A percentile compares a stretch with the other conserved stretches of the same genome.
phyloP scores from a whole-genome alignment of 1,140 invertebrate species.

The Ostrea denselamellosa region DNA sequence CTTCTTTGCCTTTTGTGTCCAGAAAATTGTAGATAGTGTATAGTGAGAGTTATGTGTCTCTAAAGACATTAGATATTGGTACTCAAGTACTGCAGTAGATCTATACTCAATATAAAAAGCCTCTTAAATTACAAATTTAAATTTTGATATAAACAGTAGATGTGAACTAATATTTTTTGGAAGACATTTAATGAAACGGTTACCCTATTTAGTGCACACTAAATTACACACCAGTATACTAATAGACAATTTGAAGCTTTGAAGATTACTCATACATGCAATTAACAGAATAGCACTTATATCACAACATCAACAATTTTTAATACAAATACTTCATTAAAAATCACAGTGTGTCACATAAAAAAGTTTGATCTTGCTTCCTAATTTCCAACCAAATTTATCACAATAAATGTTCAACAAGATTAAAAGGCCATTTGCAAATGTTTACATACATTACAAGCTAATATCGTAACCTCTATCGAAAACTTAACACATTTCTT shows the following conservation, averaged over 20 bases:
- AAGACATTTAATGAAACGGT: no score
- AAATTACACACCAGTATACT: no score
- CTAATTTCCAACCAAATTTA: constrained; percentile 18
- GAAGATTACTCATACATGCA: no score
- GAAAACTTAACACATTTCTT: background rate
- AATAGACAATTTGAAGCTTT: no score
- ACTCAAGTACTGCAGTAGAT: no score
- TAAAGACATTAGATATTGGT: background rate
- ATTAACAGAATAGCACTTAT: no score
- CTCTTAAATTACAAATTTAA: no score
- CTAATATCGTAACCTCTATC: background rate
- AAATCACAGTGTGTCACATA: background rate
- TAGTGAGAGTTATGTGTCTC: background rate
- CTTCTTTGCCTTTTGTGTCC: background rate
- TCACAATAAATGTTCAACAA: background rate
- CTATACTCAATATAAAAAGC: no score
- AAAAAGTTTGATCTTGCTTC: background rate
- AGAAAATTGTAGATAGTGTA: background rate
- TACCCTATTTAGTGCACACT: no score
- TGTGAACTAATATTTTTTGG: no score
- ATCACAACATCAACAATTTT: background rate
- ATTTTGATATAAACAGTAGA: no score
- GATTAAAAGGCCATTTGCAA: background rate
- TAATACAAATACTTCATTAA: background rate
- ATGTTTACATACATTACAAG: background rate